phyloP scores from a whole-genome alignment of 2,113 vertebrate species.

The Empidonax traillii region DNA sequence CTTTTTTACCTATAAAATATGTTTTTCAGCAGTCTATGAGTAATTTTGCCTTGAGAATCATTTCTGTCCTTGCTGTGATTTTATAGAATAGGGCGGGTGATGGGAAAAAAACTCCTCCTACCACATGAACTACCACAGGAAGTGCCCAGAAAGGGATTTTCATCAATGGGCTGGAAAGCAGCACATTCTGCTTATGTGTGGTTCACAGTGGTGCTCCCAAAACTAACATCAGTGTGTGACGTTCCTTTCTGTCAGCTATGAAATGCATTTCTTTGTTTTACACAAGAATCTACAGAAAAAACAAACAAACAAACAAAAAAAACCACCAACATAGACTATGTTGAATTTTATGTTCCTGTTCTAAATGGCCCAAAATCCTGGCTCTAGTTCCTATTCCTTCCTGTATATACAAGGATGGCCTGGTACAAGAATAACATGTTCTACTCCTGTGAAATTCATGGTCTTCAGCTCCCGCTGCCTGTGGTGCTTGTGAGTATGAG shows the following conservation, averaged over 20 bases:
- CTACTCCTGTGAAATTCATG: background rate
- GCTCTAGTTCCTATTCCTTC: background rate
- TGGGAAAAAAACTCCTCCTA: background rate
- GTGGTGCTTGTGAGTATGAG: rapidly evolving
- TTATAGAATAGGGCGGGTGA: background rate
- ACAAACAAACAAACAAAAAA: rapidly evolving
- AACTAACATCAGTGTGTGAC: background rate
- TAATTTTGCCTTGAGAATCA: background rate
- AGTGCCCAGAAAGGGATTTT: background rate
- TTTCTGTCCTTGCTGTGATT: background rate
- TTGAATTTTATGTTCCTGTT: rapidly evolving
- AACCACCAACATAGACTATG: background rate
- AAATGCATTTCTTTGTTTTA: background rate
- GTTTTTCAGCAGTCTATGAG: background rate
- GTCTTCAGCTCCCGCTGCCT: background rate
- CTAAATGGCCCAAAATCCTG: background rate
- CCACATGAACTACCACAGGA: rapidly evolving
- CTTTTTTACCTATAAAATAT: background rate
- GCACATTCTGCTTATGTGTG: rapidly evolving
- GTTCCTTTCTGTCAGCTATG: background rate
- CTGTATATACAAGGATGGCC: background rate
- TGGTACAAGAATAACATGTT: background rate
- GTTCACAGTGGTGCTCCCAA: background rate
- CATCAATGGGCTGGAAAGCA: background rate
- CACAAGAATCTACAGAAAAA: background rate